Evolutionary conservation across 2,888 invertebrate genomes (phyloP).

Genomic region (Dynastes tityus): DNA sequence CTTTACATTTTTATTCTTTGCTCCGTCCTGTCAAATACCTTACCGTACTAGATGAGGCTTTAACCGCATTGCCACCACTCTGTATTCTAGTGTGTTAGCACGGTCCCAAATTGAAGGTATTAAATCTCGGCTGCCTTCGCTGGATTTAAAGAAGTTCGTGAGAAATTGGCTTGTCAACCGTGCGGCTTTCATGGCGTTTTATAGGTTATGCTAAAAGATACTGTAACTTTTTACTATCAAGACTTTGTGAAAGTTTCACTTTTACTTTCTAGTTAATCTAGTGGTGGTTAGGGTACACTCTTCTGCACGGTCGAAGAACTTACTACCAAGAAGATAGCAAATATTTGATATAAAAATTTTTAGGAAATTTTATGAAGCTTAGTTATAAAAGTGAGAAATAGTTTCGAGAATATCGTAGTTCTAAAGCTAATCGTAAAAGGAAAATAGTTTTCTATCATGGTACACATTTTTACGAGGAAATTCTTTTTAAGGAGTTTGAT

Average conservation of each 20-base stretch:
- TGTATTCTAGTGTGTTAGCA: slow-evolving; percentile 55
- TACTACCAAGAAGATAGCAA: no score
- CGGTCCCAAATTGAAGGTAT: slow-evolving; percentile 62
- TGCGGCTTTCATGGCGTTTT: slow-evolving; percentile 51
- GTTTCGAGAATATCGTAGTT: no score
- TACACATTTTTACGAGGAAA: no score
- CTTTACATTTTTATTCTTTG: slow-evolving; percentile 54
- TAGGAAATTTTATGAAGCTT: no score
- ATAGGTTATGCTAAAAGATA: slow-evolving; percentile 41
- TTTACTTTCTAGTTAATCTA: slow-evolving; percentile 17
- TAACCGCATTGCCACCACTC: slow-evolving; percentile 46
- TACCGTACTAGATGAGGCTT: slow-evolving; percentile 21
- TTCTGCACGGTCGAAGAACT: background rate
- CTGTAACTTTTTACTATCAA: slow-evolving; percentile 21
- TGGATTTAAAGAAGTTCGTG: slow-evolving; percentile 61
- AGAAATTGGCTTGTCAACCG: slow-evolving; percentile 63
- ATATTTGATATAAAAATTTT: no score
- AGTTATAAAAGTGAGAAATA: no score
- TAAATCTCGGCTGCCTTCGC: slow-evolving; percentile 60
- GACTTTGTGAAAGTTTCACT: slow-evolving; percentile 28
- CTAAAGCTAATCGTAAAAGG: no score
- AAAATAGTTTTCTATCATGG: no score
- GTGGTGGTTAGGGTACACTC: background rate
- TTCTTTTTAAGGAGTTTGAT: no score
- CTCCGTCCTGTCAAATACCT: slow-evolving; percentile 43